Conservation (phyloP, 2,113 vertebrate species). For the Megaleporinus macrocephalus region DNA sequence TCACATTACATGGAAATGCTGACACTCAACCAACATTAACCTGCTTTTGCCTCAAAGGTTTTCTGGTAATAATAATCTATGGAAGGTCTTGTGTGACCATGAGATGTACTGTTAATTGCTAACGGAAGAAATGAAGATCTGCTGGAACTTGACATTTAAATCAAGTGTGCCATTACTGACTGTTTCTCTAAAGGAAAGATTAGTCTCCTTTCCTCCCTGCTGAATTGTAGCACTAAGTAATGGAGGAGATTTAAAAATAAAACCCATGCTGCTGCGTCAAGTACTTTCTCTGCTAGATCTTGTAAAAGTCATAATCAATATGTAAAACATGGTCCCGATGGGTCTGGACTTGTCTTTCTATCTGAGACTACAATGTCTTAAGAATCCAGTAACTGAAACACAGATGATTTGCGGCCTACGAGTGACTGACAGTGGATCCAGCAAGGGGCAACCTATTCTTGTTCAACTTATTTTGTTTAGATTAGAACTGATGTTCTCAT, state of each 20-base stretch:
- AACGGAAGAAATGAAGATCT: not conserved
- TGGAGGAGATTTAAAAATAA: not conserved
- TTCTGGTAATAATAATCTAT: not conserved
- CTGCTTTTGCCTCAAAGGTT: not conserved
- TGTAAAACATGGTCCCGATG: not conserved
- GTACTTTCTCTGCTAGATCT: not conserved
- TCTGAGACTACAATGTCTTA: not conserved
- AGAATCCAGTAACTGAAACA: not conserved
- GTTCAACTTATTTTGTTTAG: constrained; percentile 14
- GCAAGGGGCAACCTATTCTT: not conserved
- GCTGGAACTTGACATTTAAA: not conserved
- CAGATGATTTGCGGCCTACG: not conserved
- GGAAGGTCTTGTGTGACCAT: not conserved
- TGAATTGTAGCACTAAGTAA: not conserved
- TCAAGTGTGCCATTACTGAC: not conserved
- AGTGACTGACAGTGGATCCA: too few relatives aligned
- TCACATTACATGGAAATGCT: not conserved
- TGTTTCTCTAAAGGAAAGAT: not conserved
- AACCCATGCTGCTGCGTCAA: not conserved
- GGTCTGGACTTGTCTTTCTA: not conserved
- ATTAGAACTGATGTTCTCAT: not conserved
- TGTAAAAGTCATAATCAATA: constrained; percentile 7
- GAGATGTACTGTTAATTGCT: not conserved
- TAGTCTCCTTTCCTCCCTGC: not conserved
- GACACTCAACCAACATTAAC: not conserved